Evolutionary conservation across 2,888 invertebrate genomes (phyloP).

Genomic region (Branchipolynoe longqiensis): DNA sequence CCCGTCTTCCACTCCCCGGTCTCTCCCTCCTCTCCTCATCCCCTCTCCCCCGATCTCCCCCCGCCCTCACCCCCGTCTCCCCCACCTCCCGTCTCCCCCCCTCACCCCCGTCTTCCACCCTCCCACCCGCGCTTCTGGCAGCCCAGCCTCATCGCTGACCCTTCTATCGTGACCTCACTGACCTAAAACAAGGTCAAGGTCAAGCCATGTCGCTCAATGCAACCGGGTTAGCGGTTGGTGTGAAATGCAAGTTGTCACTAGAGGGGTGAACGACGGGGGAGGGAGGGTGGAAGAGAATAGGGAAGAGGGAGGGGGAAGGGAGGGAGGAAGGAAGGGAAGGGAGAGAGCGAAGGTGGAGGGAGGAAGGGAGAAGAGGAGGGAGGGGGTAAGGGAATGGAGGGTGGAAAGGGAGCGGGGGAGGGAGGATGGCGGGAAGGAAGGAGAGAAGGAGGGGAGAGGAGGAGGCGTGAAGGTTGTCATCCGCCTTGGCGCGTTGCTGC

Average conservation of each 20-base stretch:
- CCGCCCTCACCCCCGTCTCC: background rate
- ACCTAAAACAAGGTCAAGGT: slow-evolving; percentile 27
- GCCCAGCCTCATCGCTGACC: slow-evolving; percentile 7
- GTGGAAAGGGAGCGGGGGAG: no score
- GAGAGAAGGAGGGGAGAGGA: no score
- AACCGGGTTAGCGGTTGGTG: background rate
- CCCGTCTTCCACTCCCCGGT: slow-evolving; percentile 8
- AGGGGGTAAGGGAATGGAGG: no score
- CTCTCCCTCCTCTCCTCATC: slow-evolving; percentile 16
- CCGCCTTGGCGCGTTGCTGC: no score
- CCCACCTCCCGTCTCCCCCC: background rate
- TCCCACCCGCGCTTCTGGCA: background rate
- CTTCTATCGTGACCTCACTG: background rate
- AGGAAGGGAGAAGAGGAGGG: no score
- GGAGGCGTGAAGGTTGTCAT: no score
- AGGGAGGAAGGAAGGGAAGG: background rate
- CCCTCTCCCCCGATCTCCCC: background rate
- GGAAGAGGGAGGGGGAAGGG: background rate
- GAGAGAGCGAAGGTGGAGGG: no score
- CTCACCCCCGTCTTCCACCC: background rate
- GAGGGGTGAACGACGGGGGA: background rate
- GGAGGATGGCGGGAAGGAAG: no score
- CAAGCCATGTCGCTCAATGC: slow-evolving; percentile 7
- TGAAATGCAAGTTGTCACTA: background rate
- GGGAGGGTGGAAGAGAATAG: background rate